Base-by-base conservation (phyloP, 2,113 vertebrate genomes). In the Alces alces region DNA sequence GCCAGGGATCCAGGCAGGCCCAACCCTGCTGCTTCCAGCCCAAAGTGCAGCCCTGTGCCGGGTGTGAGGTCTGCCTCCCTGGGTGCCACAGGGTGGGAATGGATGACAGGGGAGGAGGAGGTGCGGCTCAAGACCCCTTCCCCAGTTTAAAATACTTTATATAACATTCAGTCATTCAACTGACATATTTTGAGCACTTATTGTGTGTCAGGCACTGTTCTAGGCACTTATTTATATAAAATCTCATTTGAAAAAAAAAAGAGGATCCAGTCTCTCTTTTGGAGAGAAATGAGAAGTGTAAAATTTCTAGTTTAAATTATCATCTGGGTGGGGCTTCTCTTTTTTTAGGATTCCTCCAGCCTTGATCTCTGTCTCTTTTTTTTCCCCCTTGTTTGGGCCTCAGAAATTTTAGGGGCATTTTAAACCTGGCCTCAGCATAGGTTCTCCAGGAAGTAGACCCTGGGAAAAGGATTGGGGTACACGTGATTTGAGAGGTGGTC, bases 221-320 rank as follows among this genome's bases (percentile, higher is more conserved):
- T 57, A n/a, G 4, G 58, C 19, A 57, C 52, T 60, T 66, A 70
- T 90, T 78, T 73, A 84, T 52, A 84, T 83, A 33, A 89, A 73
- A 36, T 43, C 16, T 28, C 43, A 36, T 96, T 80, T 82, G 28
- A 6, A 83, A 87, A 66, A 86, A 78, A 86, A 78, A 78, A 78
- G 39, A 70, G n/a, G 17, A 61, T 92, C 12, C 39, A 66, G 21
- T 47, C 78, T 39, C 54, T 79, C 47, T 66, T 61, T 79, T 8
- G 23, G 30, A 86, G 28, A 79, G 50, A 90, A 82, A 61, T 28
- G 36, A 19, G 36, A 73, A 30, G 13, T 57, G 50, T 28, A 17
- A 47, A 73, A 64, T 64, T 14, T 87, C 70, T 54, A 39, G 30
- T 60, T 92, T 33, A 64, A 27, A 27, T 33, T 33, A 12, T 70